phyloP scores from a whole-genome alignment of 2,113 vertebrate genomes.

The Cyprinodon tularosa region DNA sequence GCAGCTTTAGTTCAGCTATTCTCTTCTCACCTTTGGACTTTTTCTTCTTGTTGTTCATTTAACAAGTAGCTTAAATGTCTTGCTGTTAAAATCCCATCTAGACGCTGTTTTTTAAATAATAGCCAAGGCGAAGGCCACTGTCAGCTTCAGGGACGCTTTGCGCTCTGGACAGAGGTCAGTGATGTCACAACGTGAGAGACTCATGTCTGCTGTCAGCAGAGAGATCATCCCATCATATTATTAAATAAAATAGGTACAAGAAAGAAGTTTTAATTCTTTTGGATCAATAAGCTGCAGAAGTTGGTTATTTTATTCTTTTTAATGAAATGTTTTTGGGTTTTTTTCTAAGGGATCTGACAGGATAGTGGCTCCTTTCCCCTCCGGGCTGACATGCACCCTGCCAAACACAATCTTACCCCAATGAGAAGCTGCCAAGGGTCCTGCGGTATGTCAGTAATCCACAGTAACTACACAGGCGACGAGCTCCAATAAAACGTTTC shows the following conservation, averaged over 20 bases:
- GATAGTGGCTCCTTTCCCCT: constrained; percentile 18
- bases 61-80: constrained; percentile 30
- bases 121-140: constrained; percentile 14
- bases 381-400: constrained; percentile 43
- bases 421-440: constrained; percentile 75
- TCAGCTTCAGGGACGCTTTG: constrained; percentile 23
- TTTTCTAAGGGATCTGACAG: constrained; percentile 22
- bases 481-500: constrained; percentile 74
- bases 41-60: constrained; percentile 17
- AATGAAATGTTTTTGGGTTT: background rate
- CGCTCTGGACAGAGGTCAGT: constrained; percentile 23
- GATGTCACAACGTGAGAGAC: constrained; percentile 44
- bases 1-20: constrained; percentile 46
- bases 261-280: background rate
- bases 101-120: constrained; percentile 5
- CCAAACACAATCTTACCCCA: constrained; percentile 79
- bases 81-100: constrained; percentile 14
- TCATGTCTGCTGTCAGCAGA: constrained; percentile 22
- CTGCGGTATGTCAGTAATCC: constrained; percentile 80
- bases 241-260: background rate
- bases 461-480: constrained; percentile 72
- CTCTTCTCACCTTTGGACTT: constrained; percentile 69
- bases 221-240: background rate
- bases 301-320: background rate
- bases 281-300: background rate